A percentile compares a stretch with the other conserved stretches of the same genome.
Conservation (phyloP, 2,888 invertebrate species). For the Melipona bicolor region DNA sequence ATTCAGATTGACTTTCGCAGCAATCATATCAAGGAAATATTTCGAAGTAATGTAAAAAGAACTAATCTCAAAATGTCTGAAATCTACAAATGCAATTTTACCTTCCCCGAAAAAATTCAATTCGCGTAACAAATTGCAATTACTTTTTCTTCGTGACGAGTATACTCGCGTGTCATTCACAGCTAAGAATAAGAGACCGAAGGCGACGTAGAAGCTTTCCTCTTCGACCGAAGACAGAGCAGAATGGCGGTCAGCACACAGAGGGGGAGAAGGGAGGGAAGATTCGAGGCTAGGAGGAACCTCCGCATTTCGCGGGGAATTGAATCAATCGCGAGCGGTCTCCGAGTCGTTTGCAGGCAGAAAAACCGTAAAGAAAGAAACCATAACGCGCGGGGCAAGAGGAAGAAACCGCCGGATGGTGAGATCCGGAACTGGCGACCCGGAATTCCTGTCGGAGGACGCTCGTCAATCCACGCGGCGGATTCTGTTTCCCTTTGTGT, state of each 20-base stretch:
- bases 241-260: background rate
- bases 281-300: background rate
- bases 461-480: background rate
- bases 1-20: too few relatives aligned
- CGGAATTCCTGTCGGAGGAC: slow-evolving; percentile 48
- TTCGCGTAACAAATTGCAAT: too few relatives aligned
- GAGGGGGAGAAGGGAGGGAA: too few relatives aligned
- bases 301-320: slow-evolving; percentile 22
- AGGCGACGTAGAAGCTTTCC: background rate
- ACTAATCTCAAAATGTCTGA: too few relatives aligned
- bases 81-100: too few relatives aligned
- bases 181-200: too few relatives aligned
- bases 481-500: background rate
- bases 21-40: too few relatives aligned
- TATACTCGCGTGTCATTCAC: too few relatives aligned
- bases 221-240: background rate
- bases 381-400: background rate
- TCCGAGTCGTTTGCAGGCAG: slow-evolving; percentile 45
- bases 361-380: slow-evolving; percentile 24
- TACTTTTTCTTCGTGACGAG: too few relatives aligned
- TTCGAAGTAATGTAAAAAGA: too few relatives aligned
- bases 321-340: slow-evolving; percentile 43
- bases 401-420: slow-evolving; percentile 38
- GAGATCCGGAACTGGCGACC: slow-evolving; percentile 47
- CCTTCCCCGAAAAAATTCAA: too few relatives aligned